A percentile compares a stretch with the other conserved stretches of the same genome.
phyloP scores from a whole-genome alignment of 2,888 invertebrate species.

The Noctua comes region DNA sequence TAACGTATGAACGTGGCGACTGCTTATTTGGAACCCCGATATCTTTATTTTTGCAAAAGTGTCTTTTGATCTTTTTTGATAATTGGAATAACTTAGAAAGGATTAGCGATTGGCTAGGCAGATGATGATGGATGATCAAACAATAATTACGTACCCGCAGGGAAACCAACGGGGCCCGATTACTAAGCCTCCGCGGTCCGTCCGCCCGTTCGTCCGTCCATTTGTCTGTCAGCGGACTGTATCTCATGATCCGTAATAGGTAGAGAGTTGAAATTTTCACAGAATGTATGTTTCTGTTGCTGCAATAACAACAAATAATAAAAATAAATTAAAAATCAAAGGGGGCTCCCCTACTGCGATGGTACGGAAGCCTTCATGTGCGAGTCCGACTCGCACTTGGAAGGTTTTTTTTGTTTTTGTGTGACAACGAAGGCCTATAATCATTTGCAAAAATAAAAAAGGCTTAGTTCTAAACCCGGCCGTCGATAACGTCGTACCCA shows the following conservation, averaged over 20 bases:
- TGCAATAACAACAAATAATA: too few relatives aligned
- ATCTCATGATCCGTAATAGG: too few relatives aligned
- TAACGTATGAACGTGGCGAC: background rate
- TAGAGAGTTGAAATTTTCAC: too few relatives aligned
- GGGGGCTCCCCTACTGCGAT: too few relatives aligned
- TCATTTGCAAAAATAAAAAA: background rate
- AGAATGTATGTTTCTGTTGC: too few relatives aligned
- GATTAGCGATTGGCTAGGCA: background rate
- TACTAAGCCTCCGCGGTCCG: too few relatives aligned
- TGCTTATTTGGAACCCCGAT: background rate
- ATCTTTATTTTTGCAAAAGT: background rate
- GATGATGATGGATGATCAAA: background rate
- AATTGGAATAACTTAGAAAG: background rate
- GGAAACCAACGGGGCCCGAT: too few relatives aligned
- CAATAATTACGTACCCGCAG: background rate
- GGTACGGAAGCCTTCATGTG: too few relatives aligned
- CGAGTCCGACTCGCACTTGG: too few relatives aligned
- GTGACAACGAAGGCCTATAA: background rate
- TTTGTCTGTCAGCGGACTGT: too few relatives aligned
- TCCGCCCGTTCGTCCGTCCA: too few relatives aligned
- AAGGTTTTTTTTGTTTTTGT: background rate
- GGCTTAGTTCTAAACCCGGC: background rate
- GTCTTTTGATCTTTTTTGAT: background rate
- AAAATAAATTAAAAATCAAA: too few relatives aligned
- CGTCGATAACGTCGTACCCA: slow-evolving; percentile 16